Evolutionary conservation across 2,888 invertebrate genomes (phyloP), one percentile per base, ranked within the genome.

Genomic region (Netelia melanura): DNA sequence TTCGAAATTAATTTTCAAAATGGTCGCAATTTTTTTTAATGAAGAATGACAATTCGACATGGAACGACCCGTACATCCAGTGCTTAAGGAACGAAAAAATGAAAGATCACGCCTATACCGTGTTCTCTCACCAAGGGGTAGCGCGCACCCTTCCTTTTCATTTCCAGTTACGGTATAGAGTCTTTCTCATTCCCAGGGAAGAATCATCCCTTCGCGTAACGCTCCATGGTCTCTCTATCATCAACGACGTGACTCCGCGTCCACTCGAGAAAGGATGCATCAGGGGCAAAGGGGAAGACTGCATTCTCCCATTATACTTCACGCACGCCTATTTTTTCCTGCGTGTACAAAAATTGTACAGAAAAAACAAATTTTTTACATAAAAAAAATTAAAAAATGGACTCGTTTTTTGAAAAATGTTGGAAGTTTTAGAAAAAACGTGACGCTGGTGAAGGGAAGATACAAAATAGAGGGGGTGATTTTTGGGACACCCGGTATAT

Each of bases 141-240:
- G 56, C 67, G 17, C 67, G 67, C 70, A 71, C 56, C 56, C 70
- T 56, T 43, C 23, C 25, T 44, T 58, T 38, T 61, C 25, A 61
- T 61, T 68, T 68, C 17, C 44, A 67, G 67, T 77, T 68, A 68
- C 58, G 30, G 58, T 17, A 38, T 38, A 77, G 77, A 77, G 68
- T 78, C 61, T 70, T 79, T 52, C 70, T 79, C 78, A 70, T 70
- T 64, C 70, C 64, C 64, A 30, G 52, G 38, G 62, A 52, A 71
- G 70, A 78, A 80, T 58, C 38, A 38, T 80, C 64, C 43, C 74
- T 68, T 44, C 23, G 30, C 68, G 48, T 17, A 38, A 3, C 72
- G 54, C 38, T 25, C 14, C 70, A 6, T 23, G 11, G 64, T 67
- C 3, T 64, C 80, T 72, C 72, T 38, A 38, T 65, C 64, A 65